A percentile compares a stretch with the other conserved stretches of the same genome.
Conservation (phyloP, 2,113 vertebrate genomes). For the Calyptommatus sinebrachiatus region DNA sequence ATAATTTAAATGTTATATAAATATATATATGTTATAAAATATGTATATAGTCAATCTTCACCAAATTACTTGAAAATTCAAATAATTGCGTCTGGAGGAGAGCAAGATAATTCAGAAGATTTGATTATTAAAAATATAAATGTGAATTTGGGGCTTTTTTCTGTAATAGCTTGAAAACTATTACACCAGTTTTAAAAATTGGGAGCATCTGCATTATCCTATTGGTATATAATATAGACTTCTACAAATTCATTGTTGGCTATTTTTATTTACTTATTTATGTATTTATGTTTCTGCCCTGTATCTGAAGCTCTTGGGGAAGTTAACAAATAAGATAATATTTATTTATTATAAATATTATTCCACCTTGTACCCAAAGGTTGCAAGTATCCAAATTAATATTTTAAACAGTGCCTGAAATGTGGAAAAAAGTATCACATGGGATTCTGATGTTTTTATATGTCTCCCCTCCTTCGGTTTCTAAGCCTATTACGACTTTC, state of each 20-base stretch:
- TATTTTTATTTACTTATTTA: neutral
- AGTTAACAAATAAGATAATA: neutral
- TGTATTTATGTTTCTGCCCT: neutral
- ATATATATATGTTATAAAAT: too few relatives aligned
- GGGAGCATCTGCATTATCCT: neutral
- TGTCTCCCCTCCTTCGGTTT: neutral
- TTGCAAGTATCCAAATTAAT: too few relatives aligned
- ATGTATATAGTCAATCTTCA: slow-evolving; percentile 36
- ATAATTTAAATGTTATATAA: too few relatives aligned
- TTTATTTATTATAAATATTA: too few relatives aligned
- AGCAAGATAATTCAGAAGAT: too few relatives aligned
- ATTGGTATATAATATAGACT: too few relatives aligned
- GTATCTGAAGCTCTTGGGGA: neutral
- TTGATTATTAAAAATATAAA: too few relatives aligned
- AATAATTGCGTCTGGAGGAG: too few relatives aligned
- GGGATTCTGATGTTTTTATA: neutral
- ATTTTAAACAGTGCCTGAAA: too few relatives aligned
- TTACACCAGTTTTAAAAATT: neutral
- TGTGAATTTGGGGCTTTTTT: too few relatives aligned
- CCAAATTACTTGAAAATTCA: neutral
- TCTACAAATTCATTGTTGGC: neutral
- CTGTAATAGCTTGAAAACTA: neutral
- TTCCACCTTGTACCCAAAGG: too few relatives aligned
- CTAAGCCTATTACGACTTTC: neutral
- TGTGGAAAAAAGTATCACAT: neutral